phyloP scores from a whole-genome alignment of 2,888 invertebrate genomes.

The Crossocerus cetratus region DNA sequence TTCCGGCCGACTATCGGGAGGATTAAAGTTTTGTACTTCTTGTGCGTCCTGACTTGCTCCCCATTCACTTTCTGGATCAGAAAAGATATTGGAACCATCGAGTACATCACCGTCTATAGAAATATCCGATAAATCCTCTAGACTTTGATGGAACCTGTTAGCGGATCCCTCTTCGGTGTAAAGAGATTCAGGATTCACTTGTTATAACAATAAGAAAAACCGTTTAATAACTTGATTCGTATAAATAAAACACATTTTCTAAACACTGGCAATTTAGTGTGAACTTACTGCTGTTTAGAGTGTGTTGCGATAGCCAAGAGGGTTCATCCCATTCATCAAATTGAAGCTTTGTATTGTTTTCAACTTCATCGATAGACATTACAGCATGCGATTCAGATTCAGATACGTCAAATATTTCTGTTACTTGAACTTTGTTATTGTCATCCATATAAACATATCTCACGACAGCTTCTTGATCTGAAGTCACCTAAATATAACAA shows the following conservation, averaged over 20 bases:
- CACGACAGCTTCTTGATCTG: conserved; percentile 92
- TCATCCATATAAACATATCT: conserved; percentile 95
- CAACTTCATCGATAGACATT: conserved; percentile 81
- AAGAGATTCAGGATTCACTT: conserved; percentile 62
- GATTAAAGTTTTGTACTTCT: conserved; percentile 59
- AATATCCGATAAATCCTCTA: conserved; percentile 77
- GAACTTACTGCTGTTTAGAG: conserved; percentile 63
- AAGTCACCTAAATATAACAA: conserved; percentile 82
- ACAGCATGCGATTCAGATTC: conserved; percentile 84
- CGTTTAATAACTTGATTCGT: conserved; percentile 7
- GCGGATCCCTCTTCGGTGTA: conserved; percentile 40
- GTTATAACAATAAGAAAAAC: conserved; percentile 5
- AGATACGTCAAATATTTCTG: conserved; percentile 93
- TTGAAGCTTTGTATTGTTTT: conserved; percentile 82
- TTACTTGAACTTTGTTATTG: conserved; percentile 91
- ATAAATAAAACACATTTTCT: neutral
- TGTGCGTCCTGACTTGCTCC: conserved; percentile 69
- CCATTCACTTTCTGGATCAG: conserved; percentile 87
- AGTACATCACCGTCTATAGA: conserved; percentile 80
- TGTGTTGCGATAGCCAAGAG: conserved; percentile 68
- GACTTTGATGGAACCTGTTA: conserved; percentile 64
- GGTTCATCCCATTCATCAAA: conserved; percentile 83
- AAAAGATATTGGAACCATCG: conserved; percentile 81
- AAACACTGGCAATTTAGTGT: neutral
- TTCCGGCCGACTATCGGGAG: conserved; percentile 79